Percentiles rank a stretch among this genome's conserved stretches.
These are phyloP conservation scores for Uria lomvia DNA, from an alignment of 2,113 vertebrate species.

Conservation along the genomic window DNA sequence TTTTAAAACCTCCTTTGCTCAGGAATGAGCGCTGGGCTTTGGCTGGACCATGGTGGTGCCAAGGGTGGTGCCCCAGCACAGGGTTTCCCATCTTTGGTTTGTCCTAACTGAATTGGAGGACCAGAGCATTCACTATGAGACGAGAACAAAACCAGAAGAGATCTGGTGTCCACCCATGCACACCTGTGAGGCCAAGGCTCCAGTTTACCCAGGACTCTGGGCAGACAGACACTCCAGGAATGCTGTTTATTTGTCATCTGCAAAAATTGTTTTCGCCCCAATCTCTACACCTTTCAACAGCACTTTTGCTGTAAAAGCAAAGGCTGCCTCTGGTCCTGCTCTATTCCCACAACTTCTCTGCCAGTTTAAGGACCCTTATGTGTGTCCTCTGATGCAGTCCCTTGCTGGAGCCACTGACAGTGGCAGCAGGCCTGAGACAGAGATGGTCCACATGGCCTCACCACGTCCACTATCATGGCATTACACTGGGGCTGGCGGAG, in stretches of 20 bases:
- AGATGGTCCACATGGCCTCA: accelerated
- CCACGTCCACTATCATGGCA: accelerated
- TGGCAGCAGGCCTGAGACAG: background rate
- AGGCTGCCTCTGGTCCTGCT: background rate
- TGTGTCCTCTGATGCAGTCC: background rate
- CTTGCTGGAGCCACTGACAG: background rate
- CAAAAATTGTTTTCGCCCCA: background rate
- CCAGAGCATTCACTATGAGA: accelerated
- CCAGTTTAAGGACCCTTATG: background rate
- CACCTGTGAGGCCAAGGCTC: background rate
- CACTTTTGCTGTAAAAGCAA: background rate
- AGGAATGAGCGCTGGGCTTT: background rate
- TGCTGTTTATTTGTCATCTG: background rate
- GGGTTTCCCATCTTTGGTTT: background rate
- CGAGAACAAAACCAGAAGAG: background rate
- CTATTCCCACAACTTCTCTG: background rate
- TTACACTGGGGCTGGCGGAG: background rate
- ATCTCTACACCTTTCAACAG: background rate
- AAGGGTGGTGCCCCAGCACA: background rate
- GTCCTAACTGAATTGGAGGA: background rate
- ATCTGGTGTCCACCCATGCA: background rate
- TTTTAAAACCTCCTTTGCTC: background rate
- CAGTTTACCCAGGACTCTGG: background rate
- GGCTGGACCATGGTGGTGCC: background rate
- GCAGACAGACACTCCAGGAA: background rate